A percentile compares a stretch with the other conserved stretches of the same genome.
These are phyloP conservation scores for Caenorhabditis tropicalis DNA, from an alignment of 1,140 invertebrate genomes.

Conservation along the genomic window DNA sequence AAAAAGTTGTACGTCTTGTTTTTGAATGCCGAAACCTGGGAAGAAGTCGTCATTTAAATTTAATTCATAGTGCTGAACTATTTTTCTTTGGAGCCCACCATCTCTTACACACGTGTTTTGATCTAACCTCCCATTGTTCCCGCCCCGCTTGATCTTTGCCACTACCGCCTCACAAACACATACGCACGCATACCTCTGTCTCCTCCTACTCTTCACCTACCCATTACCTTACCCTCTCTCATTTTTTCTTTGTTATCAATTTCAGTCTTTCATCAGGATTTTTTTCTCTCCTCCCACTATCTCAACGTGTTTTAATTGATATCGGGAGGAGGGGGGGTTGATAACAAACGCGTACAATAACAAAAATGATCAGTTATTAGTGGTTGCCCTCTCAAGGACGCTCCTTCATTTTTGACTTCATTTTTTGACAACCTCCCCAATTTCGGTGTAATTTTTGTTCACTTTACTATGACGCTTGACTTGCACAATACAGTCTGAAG, in stretches of 20 bases:
- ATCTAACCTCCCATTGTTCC: background rate
- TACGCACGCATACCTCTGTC: background rate
- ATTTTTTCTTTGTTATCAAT: constrained; percentile 14
- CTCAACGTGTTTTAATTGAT: background rate
- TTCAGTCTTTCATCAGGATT: constrained; percentile 29
- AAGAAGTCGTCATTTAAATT: too few species aligned
- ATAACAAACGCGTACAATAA: constrained; percentile 23
- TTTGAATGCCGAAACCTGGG: too few species aligned
- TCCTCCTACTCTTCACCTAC: background rate
- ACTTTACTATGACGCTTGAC: too few species aligned
- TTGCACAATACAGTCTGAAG: too few species aligned
- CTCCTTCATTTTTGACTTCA: background rate
- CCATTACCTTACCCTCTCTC: background rate
- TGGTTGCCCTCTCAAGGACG: background rate
- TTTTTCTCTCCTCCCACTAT: background rate
- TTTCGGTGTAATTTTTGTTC: background rate
- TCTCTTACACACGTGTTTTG: background rate
- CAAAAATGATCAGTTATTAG: constrained; percentile 28
- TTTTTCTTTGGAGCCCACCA: too few species aligned
- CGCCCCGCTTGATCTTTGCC: background rate
- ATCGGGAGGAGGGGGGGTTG: background rate
- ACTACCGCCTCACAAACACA: background rate
- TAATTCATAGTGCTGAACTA: too few species aligned
- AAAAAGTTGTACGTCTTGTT: too few species aligned
- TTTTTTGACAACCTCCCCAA: background rate